phyloP scores from a whole-genome alignment of 2,113 vertebrate species.

The Nestor notabilis region DNA sequence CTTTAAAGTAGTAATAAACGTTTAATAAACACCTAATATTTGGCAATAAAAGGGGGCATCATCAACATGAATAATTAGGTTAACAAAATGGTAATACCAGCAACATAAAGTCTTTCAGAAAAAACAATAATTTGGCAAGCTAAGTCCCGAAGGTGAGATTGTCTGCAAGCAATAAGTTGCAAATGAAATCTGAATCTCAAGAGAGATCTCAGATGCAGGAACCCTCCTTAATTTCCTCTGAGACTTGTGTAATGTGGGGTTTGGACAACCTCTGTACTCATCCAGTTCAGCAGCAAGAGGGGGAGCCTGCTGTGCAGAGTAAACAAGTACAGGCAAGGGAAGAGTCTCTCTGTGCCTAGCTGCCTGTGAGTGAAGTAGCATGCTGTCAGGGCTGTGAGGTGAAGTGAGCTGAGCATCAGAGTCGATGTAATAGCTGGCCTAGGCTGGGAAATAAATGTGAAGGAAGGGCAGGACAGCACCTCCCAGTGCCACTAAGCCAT shows the following conservation, averaged over 20 bases:
- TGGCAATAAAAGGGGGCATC: not conserved
- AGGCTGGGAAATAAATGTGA: not conserved
- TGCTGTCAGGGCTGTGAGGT: not conserved
- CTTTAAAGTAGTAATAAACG: not conserved
- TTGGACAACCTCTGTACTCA: not conserved
- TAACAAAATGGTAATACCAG: not conserved
- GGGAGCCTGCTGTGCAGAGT: not conserved
- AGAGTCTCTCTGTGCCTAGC: not conserved
- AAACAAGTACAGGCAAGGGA: not conserved
- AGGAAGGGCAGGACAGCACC: not conserved
- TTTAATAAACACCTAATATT: not conserved
- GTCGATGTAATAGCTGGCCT: rapidly evolving
- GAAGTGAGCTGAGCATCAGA: not conserved
- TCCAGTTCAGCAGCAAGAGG: not conserved
- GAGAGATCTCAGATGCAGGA: not conserved
- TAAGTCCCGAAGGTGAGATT: not conserved
- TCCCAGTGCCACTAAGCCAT: not conserved
- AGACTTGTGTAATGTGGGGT: not conserved
- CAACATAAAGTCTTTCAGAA: not conserved
- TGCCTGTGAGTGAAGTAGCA: not conserved
- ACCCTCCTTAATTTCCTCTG: not conserved
- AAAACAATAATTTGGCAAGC: not conserved
- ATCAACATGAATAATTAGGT: not conserved
- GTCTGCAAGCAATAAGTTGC: not conserved
- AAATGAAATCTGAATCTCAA: not conserved